Conservation (phyloP, 1,140 invertebrate genomes). For the Lepidurus packardi region DNA sequence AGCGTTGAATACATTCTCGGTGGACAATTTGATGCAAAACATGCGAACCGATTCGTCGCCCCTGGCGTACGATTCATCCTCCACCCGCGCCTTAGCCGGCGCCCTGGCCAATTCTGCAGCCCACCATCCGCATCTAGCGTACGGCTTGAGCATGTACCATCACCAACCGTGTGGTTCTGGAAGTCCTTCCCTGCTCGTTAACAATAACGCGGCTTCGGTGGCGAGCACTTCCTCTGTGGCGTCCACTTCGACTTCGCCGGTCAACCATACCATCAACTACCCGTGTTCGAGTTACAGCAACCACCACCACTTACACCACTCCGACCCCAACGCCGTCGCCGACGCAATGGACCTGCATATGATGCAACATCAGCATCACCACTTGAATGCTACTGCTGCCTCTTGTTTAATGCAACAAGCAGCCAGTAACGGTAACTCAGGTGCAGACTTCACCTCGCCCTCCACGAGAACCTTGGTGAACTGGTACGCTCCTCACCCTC, state of each 20-base stretch:
- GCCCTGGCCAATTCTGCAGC: not conserved
- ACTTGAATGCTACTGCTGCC: not conserved
- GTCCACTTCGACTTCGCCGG: no score
- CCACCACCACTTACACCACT: not conserved
- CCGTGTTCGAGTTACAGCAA: not conserved
- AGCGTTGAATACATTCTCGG: constrained; percentile 38
- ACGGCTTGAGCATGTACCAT: constrained; percentile 15
- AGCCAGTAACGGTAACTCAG: constrained; percentile 25
- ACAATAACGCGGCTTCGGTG: not conserved
- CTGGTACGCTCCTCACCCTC: constrained; percentile 17
- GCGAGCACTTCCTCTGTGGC: no score
- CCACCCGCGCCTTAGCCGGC: not conserved
- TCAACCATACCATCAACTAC: not conserved
- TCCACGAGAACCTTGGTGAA: constrained; percentile 5
- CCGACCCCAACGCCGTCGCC: not conserved
- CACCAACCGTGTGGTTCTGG: not conserved
- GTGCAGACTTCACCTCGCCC: not conserved
- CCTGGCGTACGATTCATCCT: not conserved
- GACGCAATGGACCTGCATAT: constrained; percentile 23
- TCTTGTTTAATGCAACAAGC: not conserved
- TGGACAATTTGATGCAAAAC: constrained; percentile 39
- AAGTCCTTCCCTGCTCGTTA: not conserved
- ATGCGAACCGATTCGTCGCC: constrained; percentile 34
- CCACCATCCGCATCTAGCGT: not conserved
- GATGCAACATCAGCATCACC: constrained; percentile 5